Evolutionary conservation across 2,888 invertebrate species (phyloP).

Genomic region (Pristionchus entomophagus): DNA sequence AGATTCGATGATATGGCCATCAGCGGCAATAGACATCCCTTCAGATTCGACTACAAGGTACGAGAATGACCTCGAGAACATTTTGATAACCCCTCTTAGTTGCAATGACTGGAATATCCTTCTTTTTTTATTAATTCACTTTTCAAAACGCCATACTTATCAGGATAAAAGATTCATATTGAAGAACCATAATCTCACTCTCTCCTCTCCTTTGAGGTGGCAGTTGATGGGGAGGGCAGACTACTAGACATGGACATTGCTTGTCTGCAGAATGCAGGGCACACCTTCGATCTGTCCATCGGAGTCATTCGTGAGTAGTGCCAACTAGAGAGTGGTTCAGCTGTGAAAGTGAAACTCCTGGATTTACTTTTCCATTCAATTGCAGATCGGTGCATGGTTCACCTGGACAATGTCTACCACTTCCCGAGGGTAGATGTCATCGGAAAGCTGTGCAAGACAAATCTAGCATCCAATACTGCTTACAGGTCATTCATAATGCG

Average conservation of each 20-base stretch:
- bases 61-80: not conserved
- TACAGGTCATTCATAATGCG: slow-evolving; percentile 88
- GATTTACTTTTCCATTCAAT: slow-evolving; percentile 75
- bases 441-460: slow-evolving; percentile 85
- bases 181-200: no score
- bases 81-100: no score
- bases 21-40: slow-evolving; percentile 92
- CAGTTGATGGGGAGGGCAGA: slow-evolving; percentile 83
- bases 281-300: slow-evolving; percentile 86
- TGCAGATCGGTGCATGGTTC: slow-evolving; percentile 87
- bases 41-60: slow-evolving; percentile 87
- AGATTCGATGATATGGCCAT: slow-evolving; percentile 94
- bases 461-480: slow-evolving; percentile 92
- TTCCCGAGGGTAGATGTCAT: slow-evolving; percentile 85
- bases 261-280: slow-evolving; percentile 88
- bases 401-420: slow-evolving; percentile 88
- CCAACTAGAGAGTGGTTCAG: not conserved
- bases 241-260: slow-evolving; percentile 85
- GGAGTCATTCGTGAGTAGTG: slow-evolving; percentile 74
- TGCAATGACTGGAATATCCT: no score
- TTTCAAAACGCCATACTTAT: not conserved
- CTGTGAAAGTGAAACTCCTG: not conserved
- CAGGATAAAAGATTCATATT: not conserved
- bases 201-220: slow-evolving; percentile 70
- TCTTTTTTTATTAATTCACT: not conserved